Conservation (phyloP, 2,888 invertebrate genomes). For the Amphiduros pacificus region DNA sequence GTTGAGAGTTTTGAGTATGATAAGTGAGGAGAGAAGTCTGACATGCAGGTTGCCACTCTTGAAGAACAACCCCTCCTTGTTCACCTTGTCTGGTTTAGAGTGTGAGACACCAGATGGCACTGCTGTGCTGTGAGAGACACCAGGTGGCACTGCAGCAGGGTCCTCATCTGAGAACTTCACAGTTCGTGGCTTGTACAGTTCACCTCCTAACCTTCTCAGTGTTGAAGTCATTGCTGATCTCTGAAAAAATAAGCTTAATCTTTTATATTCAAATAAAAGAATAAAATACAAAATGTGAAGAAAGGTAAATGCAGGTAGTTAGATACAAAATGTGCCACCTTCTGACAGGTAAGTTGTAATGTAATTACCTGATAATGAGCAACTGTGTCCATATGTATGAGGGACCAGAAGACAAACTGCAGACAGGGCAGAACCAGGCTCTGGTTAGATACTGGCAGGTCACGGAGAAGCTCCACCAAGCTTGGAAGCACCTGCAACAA, state of each 20-base stretch:
- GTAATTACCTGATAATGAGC: constrained; percentile 26
- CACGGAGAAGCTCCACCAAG: constrained; percentile 50
- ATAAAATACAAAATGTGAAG: no score
- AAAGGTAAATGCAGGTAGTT: no score
- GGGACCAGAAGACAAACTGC: constrained; percentile 57
- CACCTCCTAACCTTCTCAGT: constrained; percentile 53
- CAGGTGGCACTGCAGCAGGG: constrained; percentile 29
- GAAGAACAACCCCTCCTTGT: constrained; percentile 47
- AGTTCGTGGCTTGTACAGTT: constrained; percentile 44
- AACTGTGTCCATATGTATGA: constrained; percentile 48
- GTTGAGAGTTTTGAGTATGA: constrained; percentile 50
- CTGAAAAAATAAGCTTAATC: constrained; percentile 34
- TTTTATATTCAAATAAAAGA: no score
- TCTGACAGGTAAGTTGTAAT: background rate
- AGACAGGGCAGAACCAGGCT: constrained; percentile 49
- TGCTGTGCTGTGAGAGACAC: constrained; percentile 27
- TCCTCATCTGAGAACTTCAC: constrained; percentile 13
- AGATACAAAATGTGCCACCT: background rate
- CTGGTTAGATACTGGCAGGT: constrained; percentile 40
- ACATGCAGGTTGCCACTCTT: constrained; percentile 48
- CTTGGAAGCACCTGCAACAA: constrained; percentile 44
- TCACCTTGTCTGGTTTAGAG: no score
- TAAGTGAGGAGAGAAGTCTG: constrained; percentile 48
- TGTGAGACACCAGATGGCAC: constrained; percentile 19
- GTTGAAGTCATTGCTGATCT: constrained; percentile 50